Percentiles rank a stretch among this genome's conserved stretches.
Conservation (phyloP, 2,888 invertebrate genomes). For the Ischnura elegans region DNA sequence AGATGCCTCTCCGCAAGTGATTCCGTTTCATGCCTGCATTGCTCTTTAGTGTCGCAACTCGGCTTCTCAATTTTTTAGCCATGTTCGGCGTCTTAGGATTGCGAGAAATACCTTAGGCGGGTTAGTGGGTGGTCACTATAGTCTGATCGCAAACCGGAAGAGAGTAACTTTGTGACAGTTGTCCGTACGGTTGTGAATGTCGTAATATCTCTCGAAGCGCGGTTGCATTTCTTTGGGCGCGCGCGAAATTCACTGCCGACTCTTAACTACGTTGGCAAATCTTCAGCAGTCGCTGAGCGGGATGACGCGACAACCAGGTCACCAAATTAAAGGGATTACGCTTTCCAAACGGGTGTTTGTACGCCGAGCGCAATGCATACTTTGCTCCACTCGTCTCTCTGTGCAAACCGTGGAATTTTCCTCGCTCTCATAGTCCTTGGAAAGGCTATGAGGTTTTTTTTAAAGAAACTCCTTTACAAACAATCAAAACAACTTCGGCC, state of each 20-base stretch:
- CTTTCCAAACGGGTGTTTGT: not conserved
- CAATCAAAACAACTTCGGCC: too few species aligned
- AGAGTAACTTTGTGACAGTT: not conserved
- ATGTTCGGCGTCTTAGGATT: not conserved
- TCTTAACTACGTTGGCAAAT: constrained; percentile 16
- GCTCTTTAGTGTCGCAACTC: too few species aligned
- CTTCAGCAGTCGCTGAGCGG: not conserved
- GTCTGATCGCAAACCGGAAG: not conserved
- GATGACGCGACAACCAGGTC: not conserved
- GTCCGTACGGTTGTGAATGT: not conserved
- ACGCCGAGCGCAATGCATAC: not conserved
- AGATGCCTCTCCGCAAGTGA: too few species aligned
- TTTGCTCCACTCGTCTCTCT: not conserved
- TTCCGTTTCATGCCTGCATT: too few species aligned
- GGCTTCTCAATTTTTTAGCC: too few species aligned
- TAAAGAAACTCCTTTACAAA: too few species aligned
- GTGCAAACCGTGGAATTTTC: not conserved
- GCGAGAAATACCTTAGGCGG: not conserved
- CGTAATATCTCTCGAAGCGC: not conserved
- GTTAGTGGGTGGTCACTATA: not conserved
- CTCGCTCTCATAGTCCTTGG: not conserved
- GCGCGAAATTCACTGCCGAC: not conserved
- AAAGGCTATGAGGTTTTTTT: not conserved
- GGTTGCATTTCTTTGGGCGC: not conserved
- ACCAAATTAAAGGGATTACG: constrained; percentile 18